Percentiles rank a stretch among this genome's conserved stretches.
These are phyloP conservation scores for Valencia hispanica DNA, from an alignment of 2,797 vertebrate species.

Conservation along the genomic window DNA sequence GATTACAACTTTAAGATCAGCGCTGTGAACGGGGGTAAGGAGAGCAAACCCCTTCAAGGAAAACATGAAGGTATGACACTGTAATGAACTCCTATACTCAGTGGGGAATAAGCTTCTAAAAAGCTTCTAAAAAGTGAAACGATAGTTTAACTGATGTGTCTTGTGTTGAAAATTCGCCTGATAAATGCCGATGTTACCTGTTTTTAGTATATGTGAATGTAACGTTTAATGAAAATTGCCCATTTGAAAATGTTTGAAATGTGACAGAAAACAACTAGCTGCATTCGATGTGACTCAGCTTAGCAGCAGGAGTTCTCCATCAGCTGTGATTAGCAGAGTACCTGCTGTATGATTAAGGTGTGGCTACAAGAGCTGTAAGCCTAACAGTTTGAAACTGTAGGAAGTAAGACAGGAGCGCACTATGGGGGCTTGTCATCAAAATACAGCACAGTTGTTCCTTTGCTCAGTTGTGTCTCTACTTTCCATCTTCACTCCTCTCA, in stretches of 20 bases:
- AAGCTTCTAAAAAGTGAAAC: not conserved
- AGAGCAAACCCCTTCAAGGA: constrained; percentile 89
- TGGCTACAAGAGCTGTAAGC: not conserved
- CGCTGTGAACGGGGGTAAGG: constrained; percentile 82
- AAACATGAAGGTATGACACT: constrained; percentile 86
- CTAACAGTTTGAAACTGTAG: not conserved
- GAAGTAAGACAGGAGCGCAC: not conserved
- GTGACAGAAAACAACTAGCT: not conserved
- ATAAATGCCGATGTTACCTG: too few species aligned
- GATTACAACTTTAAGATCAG: constrained; percentile 88
- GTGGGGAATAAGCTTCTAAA: not conserved
- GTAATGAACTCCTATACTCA: not conserved
- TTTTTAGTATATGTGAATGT: not conserved
- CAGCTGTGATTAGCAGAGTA: constrained; percentile 17
- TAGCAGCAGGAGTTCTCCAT: constrained; percentile 19
- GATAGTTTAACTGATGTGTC: not conserved
- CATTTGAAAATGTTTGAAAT: not conserved
- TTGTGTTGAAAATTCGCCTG: not conserved
- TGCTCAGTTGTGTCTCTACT: not conserved
- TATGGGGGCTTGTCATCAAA: not conserved
- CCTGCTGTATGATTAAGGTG: constrained; percentile 37
- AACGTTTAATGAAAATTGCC: not conserved
- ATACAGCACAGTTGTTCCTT: not conserved
- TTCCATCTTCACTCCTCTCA: not conserved
- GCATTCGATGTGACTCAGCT: constrained; percentile 1